These are phyloP conservation scores for Ibidorhyncha struthersii DNA, from an alignment of 2,113 vertebrate genomes.

Conservation along the genomic window DNA sequence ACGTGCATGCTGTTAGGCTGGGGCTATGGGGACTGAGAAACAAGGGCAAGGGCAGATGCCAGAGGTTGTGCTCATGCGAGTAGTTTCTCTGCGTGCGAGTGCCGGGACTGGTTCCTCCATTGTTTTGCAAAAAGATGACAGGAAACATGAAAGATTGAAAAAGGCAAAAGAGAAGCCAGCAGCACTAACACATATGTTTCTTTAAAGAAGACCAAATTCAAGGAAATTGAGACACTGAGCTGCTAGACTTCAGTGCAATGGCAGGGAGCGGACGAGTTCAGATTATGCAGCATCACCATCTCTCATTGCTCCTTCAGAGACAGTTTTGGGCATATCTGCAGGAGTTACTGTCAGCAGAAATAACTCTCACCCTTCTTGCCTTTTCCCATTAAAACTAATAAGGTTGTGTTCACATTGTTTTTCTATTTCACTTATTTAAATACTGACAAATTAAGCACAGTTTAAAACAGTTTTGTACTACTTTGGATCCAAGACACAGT, in stretches of 20 bases:
- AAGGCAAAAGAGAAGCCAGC: background rate
- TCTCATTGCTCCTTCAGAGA: background rate
- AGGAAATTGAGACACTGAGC: background rate
- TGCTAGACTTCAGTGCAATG: background rate
- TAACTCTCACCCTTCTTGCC: background rate
- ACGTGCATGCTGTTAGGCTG: background rate
- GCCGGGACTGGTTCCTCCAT: accelerated
- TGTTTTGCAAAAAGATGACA: background rate
- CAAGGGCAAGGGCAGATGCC: background rate
- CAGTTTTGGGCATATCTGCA: background rate
- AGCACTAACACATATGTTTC: background rate
- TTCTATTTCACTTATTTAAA: background rate
- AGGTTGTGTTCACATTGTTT: background rate
- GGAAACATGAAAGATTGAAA: background rate
- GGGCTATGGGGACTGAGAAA: background rate
- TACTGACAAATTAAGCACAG: background rate
- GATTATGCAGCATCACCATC: background rate
- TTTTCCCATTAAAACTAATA: background rate
- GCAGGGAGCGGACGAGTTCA: background rate
- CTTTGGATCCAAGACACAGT: background rate
- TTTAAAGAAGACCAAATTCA: background rate
- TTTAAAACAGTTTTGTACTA: background rate
- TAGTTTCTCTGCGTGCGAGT: accelerated
- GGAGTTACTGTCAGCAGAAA: background rate
- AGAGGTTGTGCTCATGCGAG: background rate